Evolutionary conservation across 2,888 invertebrate species (phyloP).

Genomic region (Temnothorax ravouxi): DNA sequence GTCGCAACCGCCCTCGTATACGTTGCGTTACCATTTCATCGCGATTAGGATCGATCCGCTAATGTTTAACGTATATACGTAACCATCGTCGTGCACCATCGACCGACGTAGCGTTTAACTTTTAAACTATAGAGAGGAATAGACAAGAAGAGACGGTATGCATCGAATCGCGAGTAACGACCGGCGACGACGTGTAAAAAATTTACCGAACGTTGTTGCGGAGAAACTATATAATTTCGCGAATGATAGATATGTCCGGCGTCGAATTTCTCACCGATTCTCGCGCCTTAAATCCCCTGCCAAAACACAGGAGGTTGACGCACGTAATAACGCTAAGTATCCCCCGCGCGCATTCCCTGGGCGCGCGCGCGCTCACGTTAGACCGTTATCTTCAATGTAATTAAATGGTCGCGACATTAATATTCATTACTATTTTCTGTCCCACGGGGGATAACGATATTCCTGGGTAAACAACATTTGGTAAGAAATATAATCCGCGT

Average conservation of each 20-base stretch:
- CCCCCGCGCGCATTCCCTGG: not conserved
- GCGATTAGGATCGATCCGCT: conserved; percentile 50
- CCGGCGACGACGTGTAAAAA: not conserved
- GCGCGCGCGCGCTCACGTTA: not conserved
- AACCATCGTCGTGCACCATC: conserved; percentile 16
- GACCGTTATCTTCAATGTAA: conserved; percentile 48
- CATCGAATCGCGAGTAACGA: not conserved
- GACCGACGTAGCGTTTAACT: conserved; percentile 44
- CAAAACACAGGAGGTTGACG: not conserved
- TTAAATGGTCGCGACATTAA: conserved; percentile 51
- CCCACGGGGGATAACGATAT: conserved; percentile 35
- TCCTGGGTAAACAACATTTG: conserved; percentile 43
- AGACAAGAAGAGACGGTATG: not conserved
- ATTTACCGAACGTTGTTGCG: not conserved
- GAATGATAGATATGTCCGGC: not conserved
- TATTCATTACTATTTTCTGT: conserved; percentile 55
- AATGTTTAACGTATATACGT: conserved; percentile 32
- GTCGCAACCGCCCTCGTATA: conserved; percentile 25
- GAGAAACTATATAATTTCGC: not conserved
- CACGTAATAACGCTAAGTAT: conserved; percentile 4
- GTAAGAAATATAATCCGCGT: conserved; percentile 53
- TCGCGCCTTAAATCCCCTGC: not conserved
- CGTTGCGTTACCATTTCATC: conserved; percentile 51
- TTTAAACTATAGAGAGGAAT: not conserved
- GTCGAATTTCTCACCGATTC: not conserved